phyloP scores from a whole-genome alignment of 2,797 vertebrate genomes.

The Lophius americanus region DNA sequence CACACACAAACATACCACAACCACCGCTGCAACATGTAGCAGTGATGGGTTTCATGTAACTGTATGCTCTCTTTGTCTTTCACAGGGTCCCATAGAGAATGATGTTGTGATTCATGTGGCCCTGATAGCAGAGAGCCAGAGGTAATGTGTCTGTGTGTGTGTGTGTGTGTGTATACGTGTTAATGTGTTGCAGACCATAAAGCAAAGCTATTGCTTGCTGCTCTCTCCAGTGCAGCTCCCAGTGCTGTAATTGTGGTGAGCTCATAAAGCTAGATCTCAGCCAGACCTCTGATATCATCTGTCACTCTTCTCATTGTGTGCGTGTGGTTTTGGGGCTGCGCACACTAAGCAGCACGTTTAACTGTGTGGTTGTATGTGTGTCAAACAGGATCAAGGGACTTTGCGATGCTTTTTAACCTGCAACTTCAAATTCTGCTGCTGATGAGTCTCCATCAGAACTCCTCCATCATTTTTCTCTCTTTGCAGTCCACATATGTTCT shows the following conservation, averaged over 20 bases:
- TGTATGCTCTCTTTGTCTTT: conserved; percentile 32
- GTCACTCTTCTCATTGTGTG: conserved; percentile 33
- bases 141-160: conserved; percentile 76
- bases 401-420: conserved; percentile 54
- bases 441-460: conserved; percentile 74
- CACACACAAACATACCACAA: not conserved
- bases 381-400: conserved; percentile 47
- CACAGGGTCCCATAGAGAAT: conserved; percentile 94
- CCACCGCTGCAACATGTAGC: not conserved
- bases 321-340: not conserved
- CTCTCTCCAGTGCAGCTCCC: conserved; percentile 14
- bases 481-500: not conserved
- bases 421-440: conserved; percentile 65
- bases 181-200: conserved; percentile 28
- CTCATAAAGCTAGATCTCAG: conserved; percentile 41
- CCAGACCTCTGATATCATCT: conserved; percentile 44
- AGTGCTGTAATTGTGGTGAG: conserved; percentile 29
- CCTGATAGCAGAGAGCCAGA: conserved; percentile 95
- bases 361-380: conserved; percentile 7
- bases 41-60: conserved; percentile 2
- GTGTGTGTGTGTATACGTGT: conserved; percentile 12
- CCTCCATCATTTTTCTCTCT: conserved; percentile 5
- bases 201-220: conserved; percentile 11
- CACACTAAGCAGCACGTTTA: not conserved
- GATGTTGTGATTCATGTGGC: conserved; percentile 94